Base-by-base conservation (phyloP, 2,888 invertebrate species). In the Dicyrtoma fusca region DNA sequence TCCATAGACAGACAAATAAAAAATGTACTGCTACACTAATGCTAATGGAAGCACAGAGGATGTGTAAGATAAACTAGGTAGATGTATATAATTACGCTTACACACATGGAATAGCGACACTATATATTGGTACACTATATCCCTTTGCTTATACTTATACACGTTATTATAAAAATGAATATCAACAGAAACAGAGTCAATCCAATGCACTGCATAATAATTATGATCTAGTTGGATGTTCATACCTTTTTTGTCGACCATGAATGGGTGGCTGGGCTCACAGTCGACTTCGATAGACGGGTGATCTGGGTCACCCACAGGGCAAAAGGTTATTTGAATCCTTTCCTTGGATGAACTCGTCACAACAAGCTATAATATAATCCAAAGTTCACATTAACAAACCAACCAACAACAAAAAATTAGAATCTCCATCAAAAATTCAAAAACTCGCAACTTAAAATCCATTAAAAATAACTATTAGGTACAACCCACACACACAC, bases 171-270 rank as follows among this genome's bases (percentile, higher is more conserved):
- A 8, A 49, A 4, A 49, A 49, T 49, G n/a, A n/a, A n/a, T n/a
- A n/a, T n/a, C n/a, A n/a, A n/a, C n/a, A n/a, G n/a, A n/a, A 49
- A 49, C 17, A 5, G 45, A 8, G 45, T 44, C 8, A 44, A 13
- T 44, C 14, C 5, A 49, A 49, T 14, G 4, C 5, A 8, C n/a
- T 49, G 17, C 6, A 49, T 49, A 17, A 49, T 49, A 5, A 49
- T 14, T 45, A 45, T 45, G 10, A 45, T 45, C 25, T 14, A 42
- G 21, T 65, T 21, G 23, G 21, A 68, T 57, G 19, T 34, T 47
- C 75, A 71, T 74, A 80, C 80, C 80, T 75, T 80, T 80, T 66
- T 80, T 80, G 66, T 79, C 78, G 64, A 80, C 80, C 77, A 76
- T 77, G 53, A 80, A 80, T 57, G 80, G 80, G 75, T 80, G 80